phyloP scores from a whole-genome alignment of 2,888 invertebrate species.

The Marasmarcha lunaedactyla region DNA sequence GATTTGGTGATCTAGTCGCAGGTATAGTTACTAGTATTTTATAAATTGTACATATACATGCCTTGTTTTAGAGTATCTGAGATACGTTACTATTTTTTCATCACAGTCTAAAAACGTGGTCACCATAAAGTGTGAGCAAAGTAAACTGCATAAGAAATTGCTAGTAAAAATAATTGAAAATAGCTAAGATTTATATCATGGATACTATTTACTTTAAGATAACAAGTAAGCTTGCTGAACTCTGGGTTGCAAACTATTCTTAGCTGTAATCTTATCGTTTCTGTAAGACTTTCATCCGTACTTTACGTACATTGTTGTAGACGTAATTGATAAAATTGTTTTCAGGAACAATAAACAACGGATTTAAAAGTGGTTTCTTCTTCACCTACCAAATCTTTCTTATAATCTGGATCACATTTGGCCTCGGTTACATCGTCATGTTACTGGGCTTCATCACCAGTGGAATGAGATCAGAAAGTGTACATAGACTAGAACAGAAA shows the following conservation, averaged over 20 bases:
- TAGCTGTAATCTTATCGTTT: too few relatives aligned
- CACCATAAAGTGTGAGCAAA: too few relatives aligned
- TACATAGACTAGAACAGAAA: slow-evolving; percentile 81
- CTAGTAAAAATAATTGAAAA: not conserved
- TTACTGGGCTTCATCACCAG: slow-evolving; percentile 86
- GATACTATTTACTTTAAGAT: not conserved
- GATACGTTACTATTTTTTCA: too few relatives aligned
- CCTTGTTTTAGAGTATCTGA: too few relatives aligned
- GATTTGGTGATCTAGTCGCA: slow-evolving; percentile 94
- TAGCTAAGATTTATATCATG: not conserved
- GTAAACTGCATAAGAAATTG: too few relatives aligned
- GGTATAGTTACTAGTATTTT: too few relatives aligned
- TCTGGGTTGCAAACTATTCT: too few relatives aligned
- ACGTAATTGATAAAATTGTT: too few relatives aligned
- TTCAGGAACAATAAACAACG: slow-evolving; percentile 60
- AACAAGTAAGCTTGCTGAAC: not conserved
- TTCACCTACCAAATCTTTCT: slow-evolving; percentile 84
- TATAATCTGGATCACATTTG: slow-evolving; percentile 91
- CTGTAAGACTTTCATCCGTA: too few relatives aligned
- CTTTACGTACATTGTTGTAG: too few relatives aligned
- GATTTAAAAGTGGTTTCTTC: slow-evolving; percentile 72
- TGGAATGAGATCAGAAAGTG: slow-evolving; percentile 79
- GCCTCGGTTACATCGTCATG: slow-evolving; percentile 92
- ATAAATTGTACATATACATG: too few relatives aligned
- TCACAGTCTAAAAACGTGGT: too few relatives aligned